Evolutionary conservation across 2,888 invertebrate species (phyloP).

Genomic region (Cephus rjabovi): DNA sequence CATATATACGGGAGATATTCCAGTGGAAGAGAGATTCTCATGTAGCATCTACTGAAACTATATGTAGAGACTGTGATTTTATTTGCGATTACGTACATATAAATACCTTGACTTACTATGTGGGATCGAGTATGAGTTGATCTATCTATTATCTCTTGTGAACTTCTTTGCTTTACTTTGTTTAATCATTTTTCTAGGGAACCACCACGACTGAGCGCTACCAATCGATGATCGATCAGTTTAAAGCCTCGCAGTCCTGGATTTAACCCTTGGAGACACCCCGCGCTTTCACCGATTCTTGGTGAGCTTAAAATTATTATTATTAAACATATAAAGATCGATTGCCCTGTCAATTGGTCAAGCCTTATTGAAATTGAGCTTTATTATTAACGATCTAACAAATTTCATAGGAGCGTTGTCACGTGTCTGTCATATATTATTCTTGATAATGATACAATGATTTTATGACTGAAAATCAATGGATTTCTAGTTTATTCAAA

Average conservation of each 20-base stretch:
- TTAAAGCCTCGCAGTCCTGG: background rate
- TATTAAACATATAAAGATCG: background rate
- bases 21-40: background rate
- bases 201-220: background rate
- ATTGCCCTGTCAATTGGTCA: background rate
- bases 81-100: background rate
- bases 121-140: background rate
- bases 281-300: background rate
- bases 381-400: background rate
- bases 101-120: background rate
- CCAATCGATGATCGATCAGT: constrained; percentile 3
- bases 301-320: background rate
- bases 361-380: background rate
- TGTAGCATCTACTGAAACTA: background rate
- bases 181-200: background rate
- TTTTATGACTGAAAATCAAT: background rate
- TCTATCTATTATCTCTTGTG: background rate
- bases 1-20: background rate
- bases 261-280: background rate
- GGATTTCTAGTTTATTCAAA: background rate
- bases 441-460: background rate
- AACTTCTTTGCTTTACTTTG: background rate
- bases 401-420: background rate
- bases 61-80: too few relatives aligned
- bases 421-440: background rate